phyloP scores from a whole-genome alignment of 2,888 invertebrate species.

The Crioceris asparagi region DNA sequence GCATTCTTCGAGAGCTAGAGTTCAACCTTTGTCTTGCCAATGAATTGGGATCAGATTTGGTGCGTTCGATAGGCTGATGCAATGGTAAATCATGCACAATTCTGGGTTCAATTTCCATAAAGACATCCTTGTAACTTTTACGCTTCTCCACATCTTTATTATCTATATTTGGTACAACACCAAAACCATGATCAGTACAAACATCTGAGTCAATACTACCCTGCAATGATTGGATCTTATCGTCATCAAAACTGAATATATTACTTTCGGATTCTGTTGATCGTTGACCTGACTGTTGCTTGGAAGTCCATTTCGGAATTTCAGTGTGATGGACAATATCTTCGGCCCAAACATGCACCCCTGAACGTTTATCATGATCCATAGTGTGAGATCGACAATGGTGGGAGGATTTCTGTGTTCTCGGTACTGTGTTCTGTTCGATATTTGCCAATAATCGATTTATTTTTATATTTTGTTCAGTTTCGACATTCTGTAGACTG shows the following conservation, averaged over 20 bases:
- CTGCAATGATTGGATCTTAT: conserved; percentile 60
- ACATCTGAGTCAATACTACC: conserved; percentile 37
- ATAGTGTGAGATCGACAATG: conserved; percentile 15
- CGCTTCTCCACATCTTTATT: conserved; percentile 26
- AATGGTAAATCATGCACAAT: conserved; percentile 35
- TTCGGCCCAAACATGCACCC: conserved; percentile 47
- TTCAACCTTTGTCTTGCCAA: conserved; percentile 61
- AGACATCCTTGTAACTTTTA: conserved; percentile 36
- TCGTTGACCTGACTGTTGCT: conserved; percentile 37
- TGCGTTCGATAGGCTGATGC: conserved; percentile 69
- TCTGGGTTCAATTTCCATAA: conserved; percentile 59
- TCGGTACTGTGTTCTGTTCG: conserved; percentile 42
- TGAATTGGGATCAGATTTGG: conserved; percentile 78
- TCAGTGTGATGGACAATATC: conserved; percentile 45
- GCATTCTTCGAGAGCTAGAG: conserved; percentile 63
- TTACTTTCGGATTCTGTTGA: conserved; percentile 60
- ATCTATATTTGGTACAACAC: conserved; percentile 33
- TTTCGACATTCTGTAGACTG: conserved; percentile 60
- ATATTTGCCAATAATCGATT: conserved; percentile 41
- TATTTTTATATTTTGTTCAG: conserved; percentile 49
- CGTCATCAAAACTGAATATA: conserved; percentile 67
- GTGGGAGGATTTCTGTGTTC: conserved; percentile 28
- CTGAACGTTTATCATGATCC: conserved; percentile 19
- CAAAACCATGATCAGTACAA: conserved; percentile 26
- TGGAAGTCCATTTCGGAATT: conserved; percentile 36